Conservation (phyloP, 2,797 vertebrate genomes). For the Enteromius anoplus region DNA sequence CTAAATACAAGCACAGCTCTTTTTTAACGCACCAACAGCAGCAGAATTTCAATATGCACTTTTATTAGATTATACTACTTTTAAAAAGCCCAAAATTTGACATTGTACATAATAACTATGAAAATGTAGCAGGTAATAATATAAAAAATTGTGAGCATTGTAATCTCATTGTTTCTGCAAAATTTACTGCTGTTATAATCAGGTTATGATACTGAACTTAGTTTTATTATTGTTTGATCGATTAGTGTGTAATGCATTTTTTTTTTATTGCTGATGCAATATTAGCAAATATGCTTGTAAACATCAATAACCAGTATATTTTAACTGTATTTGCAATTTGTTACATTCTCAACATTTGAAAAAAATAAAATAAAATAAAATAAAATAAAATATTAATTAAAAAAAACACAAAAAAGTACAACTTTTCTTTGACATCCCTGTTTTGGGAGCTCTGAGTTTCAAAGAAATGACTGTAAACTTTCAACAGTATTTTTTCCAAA, state of each 20-base stretch:
- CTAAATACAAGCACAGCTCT: conserved; percentile 22
- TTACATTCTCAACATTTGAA: no score
- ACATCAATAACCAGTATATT: not conserved
- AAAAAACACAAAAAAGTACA: no score
- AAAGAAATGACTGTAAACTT: not conserved
- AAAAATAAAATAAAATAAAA: no score
- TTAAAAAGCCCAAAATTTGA: not conserved
- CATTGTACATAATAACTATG: not conserved
- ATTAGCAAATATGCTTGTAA: not conserved
- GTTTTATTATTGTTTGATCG: not conserved
- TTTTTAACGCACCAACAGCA: not conserved
- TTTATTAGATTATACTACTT: not conserved
- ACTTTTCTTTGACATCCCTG: no score
- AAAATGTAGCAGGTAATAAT: not conserved
- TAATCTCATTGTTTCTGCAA: not conserved
- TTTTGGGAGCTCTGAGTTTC: not conserved
- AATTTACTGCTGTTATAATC: not conserved
- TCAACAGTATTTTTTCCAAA: not conserved
- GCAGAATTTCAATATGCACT: not conserved
- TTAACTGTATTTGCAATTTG: not conserved
- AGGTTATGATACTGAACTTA: not conserved
- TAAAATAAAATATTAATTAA: no score
- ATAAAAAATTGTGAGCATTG: not conserved
- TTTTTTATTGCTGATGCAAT: not conserved
- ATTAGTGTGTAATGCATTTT: not conserved